Conservation (phyloP, 2,797 vertebrate genomes). For the Anguilla anguilla region DNA sequence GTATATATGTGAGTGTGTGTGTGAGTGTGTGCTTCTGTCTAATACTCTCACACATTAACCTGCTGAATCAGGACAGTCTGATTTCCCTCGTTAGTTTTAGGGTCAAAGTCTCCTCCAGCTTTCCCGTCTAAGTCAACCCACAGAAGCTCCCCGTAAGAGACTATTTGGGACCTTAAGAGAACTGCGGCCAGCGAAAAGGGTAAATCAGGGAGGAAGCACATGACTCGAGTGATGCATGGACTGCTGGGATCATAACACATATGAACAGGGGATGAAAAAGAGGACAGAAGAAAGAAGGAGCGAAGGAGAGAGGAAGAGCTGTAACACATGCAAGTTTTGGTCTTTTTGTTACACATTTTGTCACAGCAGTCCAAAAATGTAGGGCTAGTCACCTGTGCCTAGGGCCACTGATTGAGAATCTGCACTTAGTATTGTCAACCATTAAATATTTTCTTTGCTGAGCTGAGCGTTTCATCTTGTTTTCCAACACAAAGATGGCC, state of each 20-base stretch:
- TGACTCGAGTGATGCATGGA: background rate
- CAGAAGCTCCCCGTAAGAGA: background rate
- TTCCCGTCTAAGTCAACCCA: conserved; percentile 34
- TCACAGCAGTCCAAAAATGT: background rate
- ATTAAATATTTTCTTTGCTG: background rate
- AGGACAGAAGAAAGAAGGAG: background rate
- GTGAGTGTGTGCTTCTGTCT: background rate
- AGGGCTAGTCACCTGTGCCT: background rate
- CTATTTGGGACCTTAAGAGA: background rate
- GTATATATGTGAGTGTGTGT: background rate
- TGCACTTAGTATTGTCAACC: background rate
- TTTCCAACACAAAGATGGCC: background rate
- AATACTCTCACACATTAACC: background rate
- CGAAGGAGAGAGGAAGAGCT: background rate
- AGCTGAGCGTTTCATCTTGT: background rate
- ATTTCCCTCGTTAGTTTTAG: conserved; percentile 5
- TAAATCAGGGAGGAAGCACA: no score
- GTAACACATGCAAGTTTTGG: background rate
- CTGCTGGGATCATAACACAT: no score
- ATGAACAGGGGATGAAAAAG: background rate
- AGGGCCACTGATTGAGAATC: background rate
- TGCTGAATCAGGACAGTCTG: background rate
- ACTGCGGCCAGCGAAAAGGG: background rate
- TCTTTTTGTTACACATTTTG: background rate
- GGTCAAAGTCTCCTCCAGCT: conserved; percentile 66